Evolutionary conservation across 2,113 vertebrate species (phyloP).

Genomic region (Cynoglossus semilaevis): DNA sequence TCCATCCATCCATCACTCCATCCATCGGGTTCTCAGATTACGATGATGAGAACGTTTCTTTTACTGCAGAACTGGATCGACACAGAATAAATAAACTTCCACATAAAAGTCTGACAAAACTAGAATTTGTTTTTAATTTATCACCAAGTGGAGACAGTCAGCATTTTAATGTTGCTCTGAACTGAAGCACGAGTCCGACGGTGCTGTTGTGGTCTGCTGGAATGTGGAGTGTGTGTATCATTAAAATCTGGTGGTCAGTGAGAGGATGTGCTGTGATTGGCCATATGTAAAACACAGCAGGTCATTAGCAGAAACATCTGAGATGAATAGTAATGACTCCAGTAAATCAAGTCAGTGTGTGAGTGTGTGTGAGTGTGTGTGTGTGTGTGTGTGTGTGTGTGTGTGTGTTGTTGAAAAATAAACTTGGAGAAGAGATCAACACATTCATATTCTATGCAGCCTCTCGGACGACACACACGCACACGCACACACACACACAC

Average conservation of each 20-base stretch:
- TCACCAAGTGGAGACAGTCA: too few relatives aligned
- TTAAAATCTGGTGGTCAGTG: slow-evolving; percentile 21
- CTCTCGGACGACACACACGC: slow-evolving; percentile 1
- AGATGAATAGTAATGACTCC: slow-evolving; percentile 59
- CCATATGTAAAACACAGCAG: slow-evolving; percentile 41
- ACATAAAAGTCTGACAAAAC: too few relatives aligned
- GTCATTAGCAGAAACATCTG: slow-evolving; percentile 39
- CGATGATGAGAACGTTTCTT: too few relatives aligned
- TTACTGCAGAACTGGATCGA: too few relatives aligned
- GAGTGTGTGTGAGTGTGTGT: slow-evolving; percentile 1
- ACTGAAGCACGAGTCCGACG: too few relatives aligned
- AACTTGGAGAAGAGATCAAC: slow-evolving; percentile 24
- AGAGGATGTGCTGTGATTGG: slow-evolving; percentile 49
- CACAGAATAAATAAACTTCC: too few relatives aligned
- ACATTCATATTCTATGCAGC: slow-evolving; percentile 37
- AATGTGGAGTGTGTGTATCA: background rate
- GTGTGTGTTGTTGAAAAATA: slow-evolving; percentile 15
- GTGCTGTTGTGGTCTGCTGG: background rate
- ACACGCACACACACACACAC: too few relatives aligned
- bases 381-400: slow-evolving; percentile 26
- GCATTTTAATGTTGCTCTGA: too few relatives aligned
- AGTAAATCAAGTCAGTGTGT: slow-evolving; percentile 32
- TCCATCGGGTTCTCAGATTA: too few relatives aligned
- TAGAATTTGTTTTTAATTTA: too few relatives aligned
- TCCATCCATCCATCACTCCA: too few relatives aligned